These are phyloP conservation scores for Tinea trinotella DNA, from an alignment of 2,888 invertebrate species.

Conservation along the genomic window DNA sequence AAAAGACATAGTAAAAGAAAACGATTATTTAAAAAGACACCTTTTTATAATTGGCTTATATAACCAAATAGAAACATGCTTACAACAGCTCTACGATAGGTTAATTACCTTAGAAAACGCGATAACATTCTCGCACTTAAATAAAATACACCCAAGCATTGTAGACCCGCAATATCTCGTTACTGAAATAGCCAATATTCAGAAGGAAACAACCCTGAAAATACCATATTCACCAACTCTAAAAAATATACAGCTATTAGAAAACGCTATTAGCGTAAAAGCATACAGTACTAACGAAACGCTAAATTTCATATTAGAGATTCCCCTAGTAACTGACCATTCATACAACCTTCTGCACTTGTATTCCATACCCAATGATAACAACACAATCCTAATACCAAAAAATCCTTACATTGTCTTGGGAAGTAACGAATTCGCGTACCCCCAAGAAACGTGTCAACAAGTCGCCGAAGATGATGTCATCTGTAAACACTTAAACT, in stretches of 20 bases:
- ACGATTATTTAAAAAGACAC: not conserved
- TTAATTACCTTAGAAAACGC: conserved; percentile 6
- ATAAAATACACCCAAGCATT: too few relatives aligned
- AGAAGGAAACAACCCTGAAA: conserved; percentile 6
- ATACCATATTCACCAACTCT: conserved; percentile 2
- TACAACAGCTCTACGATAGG: conserved; percentile 18
- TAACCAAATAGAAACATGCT: conserved; percentile 4
- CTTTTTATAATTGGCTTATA: not conserved
- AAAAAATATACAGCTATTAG: too few relatives aligned
- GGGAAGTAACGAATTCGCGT: conserved; percentile 29
- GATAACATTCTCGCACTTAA: too few relatives aligned
- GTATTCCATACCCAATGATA: conserved; percentile 26
- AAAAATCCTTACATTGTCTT: conserved; percentile 27
- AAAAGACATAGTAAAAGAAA: not conserved
- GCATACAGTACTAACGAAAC: conserved; percentile 24
- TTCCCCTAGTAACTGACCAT: conserved; percentile 26
- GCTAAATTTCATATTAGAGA: conserved; percentile 24
- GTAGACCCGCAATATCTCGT: too few relatives aligned
- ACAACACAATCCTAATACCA: too few relatives aligned
- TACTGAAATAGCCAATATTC: not conserved
- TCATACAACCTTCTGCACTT: conserved; percentile 23
- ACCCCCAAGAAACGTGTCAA: conserved; percentile 26
- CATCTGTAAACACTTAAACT: conserved; percentile 28
- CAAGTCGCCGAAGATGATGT: conserved; percentile 23
- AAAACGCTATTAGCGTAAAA: conserved; percentile 20